Evolutionary conservation across 2,113 vertebrate genomes (phyloP).

Genomic region (Syngnathus floridae): DNA sequence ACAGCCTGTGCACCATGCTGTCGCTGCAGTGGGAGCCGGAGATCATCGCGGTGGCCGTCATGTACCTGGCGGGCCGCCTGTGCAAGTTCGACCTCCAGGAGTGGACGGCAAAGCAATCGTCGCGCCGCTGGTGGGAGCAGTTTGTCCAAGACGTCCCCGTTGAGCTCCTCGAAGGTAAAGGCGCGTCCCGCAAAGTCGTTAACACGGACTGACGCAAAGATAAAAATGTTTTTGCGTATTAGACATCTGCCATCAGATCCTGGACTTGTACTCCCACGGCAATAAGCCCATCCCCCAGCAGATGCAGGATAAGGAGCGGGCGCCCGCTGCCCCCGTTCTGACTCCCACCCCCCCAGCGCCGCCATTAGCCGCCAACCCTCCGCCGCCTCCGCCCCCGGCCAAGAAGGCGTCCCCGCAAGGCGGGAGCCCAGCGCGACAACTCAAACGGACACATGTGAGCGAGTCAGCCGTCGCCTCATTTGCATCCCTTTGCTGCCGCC

Average conservation of each 20-base stretch:
- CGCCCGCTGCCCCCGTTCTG: slow-evolving; percentile 17
- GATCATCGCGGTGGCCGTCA: slow-evolving; percentile 96
- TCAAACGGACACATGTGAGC: slow-evolving; percentile 85
- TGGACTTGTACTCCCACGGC: slow-evolving; percentile 96
- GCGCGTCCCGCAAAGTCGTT: too few species aligned
- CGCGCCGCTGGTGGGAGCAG: slow-evolving; percentile 97
- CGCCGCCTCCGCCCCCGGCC: slow-evolving; percentile 67
- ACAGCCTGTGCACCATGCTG: slow-evolving; percentile 92
- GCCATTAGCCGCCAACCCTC: slow-evolving; percentile 37
- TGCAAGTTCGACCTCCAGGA: slow-evolving; percentile 99
- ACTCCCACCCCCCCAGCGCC: slow-evolving; percentile 53
- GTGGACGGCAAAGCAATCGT: slow-evolving; percentile 94
- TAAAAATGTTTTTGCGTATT: neutral
- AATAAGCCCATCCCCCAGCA: slow-evolving; percentile 97
- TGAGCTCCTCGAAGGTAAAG: slow-evolving; percentile 90
- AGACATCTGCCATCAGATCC: slow-evolving; percentile 99
- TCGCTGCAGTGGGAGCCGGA: slow-evolving; percentile 98
- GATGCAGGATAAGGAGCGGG: slow-evolving; percentile 75
- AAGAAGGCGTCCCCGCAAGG: slow-evolving; percentile 89
- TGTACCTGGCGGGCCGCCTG: slow-evolving; percentile 94
- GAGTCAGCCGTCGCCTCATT: slow-evolving; percentile 36
- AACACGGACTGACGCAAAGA: too few species aligned
- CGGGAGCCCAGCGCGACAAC: slow-evolving; percentile 84
- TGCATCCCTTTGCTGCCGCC: neutral
- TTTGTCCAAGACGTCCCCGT: slow-evolving; percentile 98